Percentiles rank a stretch among this genome's conserved stretches.
These are phyloP conservation scores for Monochamus saltuarius DNA, from an alignment of 1,140 invertebrate species.

Conservation along the genomic window DNA sequence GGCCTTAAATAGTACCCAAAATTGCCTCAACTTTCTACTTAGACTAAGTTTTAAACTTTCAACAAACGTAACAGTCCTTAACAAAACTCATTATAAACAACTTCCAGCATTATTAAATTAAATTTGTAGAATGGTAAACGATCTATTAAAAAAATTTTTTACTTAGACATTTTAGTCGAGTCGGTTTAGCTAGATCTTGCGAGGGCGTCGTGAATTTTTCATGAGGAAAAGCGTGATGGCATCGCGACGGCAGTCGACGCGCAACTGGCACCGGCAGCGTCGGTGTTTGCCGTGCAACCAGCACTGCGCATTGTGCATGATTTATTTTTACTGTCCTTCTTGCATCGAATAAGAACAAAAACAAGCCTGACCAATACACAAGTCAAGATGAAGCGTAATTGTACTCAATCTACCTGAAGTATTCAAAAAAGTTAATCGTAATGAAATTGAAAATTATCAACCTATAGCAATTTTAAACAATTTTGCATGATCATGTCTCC, in stretches of 20 bases:
- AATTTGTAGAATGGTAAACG: background rate
- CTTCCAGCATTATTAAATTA: background rate
- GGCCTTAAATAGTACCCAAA: background rate
- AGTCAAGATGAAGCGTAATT: too few relatives aligned
- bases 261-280: constrained; percentile 30
- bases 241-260: constrained; percentile 37
- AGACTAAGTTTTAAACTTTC: background rate
- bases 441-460: too few relatives aligned
- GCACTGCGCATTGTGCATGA: constrained; percentile 16
- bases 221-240: constrained; percentile 16
- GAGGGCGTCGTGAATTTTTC: constrained; percentile 15
- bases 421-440: too few relatives aligned
- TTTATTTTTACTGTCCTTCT: constrained; percentile 5
- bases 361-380: too few relatives aligned
- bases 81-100: constrained; percentile 11
- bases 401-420: too few relatives aligned
- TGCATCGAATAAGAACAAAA: too few relatives aligned
- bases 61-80: background rate
- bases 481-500: too few relatives aligned
- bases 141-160: background rate
- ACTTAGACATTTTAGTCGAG: background rate
- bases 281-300: constrained; percentile 6
- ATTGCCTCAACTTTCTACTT: constrained; percentile 6
- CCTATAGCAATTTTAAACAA: too few relatives aligned
- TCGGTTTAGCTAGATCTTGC: background rate